Conservation (phyloP, 2,113 vertebrate genomes). For the Diadophis punctatus region DNA sequence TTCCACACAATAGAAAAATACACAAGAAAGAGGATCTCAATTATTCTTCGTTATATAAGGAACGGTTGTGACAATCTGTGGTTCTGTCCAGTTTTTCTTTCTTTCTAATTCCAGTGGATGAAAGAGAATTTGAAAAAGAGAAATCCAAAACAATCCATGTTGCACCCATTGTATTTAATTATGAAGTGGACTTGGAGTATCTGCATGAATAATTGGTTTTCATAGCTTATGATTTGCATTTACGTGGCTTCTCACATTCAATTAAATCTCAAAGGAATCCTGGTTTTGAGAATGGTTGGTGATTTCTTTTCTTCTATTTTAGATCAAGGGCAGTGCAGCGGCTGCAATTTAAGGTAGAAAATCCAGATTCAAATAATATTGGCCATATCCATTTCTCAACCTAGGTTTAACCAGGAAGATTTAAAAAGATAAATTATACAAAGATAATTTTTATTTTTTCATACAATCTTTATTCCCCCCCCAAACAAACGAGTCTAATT, state of each 20-base stretch:
- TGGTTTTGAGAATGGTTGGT: background rate
- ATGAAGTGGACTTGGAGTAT: background rate
- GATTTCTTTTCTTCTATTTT: background rate
- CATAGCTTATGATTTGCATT: background rate
- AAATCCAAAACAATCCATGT: background rate
- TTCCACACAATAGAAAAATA: background rate
- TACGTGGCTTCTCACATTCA: background rate
- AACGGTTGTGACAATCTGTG: background rate
- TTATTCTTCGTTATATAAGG: background rate
- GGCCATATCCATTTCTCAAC: background rate
- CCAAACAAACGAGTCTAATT: background rate
- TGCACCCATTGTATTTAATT: background rate
- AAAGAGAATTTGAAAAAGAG: background rate
- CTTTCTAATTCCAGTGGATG: background rate
- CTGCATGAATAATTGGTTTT: background rate
- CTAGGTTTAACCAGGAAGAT: background rate
- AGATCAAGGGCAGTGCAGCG: background rate
- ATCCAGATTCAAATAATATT: background rate
- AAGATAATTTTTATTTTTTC: background rate
- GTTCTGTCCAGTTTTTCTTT: background rate
- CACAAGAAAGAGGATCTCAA: background rate
- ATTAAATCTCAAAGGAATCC: background rate
- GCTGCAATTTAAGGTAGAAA: background rate
- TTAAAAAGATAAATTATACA: background rate
- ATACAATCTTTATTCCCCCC: background rate